These are phyloP conservation scores for Norana najaformis DNA, from an alignment of 2,888 invertebrate genomes.

Conservation along the genomic window DNA sequence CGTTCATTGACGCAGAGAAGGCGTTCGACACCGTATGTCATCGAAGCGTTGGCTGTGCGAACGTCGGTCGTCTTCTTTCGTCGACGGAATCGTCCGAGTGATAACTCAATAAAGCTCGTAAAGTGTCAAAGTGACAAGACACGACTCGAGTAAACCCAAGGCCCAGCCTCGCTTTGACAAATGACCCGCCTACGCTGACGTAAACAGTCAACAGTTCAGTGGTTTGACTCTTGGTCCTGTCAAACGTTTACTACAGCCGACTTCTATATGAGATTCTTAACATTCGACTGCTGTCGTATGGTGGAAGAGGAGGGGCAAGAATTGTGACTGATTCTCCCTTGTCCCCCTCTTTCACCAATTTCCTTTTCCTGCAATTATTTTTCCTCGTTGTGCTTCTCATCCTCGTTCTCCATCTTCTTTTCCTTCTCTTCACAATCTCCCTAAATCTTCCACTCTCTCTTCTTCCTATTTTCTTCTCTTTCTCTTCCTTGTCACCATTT, in stretches of 20 bases:
- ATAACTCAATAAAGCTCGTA: background rate
- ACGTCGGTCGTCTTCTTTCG: background rate
- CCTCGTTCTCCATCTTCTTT: too few species aligned
- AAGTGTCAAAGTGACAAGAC: background rate
- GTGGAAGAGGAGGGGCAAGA: too few species aligned
- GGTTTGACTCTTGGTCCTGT: background rate
- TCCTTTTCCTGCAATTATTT: too few species aligned
- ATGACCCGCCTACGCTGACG: background rate
- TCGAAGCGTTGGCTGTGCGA: background rate
- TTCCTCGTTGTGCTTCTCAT: too few species aligned
- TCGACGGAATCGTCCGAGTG: constrained; percentile 6
- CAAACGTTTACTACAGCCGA: background rate
- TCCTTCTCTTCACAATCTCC: too few species aligned
- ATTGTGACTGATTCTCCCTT: too few species aligned
- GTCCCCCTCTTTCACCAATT: too few species aligned
- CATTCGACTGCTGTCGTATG: too few species aligned
- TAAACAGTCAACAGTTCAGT: background rate
- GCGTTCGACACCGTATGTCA: background rate
- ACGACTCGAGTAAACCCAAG: background rate
- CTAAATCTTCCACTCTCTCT: too few species aligned
- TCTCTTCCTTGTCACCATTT: too few species aligned
- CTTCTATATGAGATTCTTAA: too few species aligned
- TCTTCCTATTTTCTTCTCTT: too few species aligned
- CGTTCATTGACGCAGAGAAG: constrained; percentile 4
- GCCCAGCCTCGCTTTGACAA: background rate